A percentile compares a stretch with the other conserved stretches of the same genome.
phyloP scores from a whole-genome alignment of 2,888 invertebrate genomes.

The Eupithecia pulchellata region DNA sequence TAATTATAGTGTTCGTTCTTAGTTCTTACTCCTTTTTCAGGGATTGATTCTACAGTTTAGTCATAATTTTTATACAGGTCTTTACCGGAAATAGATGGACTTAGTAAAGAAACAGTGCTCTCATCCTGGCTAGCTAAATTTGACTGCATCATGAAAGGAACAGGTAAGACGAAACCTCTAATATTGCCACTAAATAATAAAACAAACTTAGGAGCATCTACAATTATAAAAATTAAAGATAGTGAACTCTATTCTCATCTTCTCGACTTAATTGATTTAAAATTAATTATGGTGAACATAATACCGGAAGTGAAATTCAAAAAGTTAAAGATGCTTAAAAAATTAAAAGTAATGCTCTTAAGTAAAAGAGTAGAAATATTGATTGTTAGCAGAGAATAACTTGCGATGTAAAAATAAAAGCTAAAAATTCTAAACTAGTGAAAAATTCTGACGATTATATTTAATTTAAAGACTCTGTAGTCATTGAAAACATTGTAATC shows the following conservation, averaged over 20 bases:
- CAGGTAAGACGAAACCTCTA: constrained; percentile 74
- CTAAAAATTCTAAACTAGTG: no score
- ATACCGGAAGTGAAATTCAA: neutral
- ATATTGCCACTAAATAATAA: neutral
- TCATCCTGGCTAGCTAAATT: constrained; percentile 99
- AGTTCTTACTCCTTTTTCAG: neutral
- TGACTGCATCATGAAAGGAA: constrained; percentile 98
- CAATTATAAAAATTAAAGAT: neutral
- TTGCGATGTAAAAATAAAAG: neutral
- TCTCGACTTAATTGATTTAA: neutral
- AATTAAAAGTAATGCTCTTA: constrained; percentile 28
- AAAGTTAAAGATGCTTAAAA: neutral
- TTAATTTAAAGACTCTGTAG: neutral
- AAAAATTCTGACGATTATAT: neutral
- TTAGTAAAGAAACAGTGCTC: constrained; percentile 99
- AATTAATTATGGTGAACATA: neutral
- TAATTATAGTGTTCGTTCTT: neutral
- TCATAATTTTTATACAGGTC: constrained; percentile 85
- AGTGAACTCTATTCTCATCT: neutral
- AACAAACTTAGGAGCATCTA: constrained; percentile 30
- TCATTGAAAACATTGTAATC: neutral
- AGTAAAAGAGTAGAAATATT: constrained; percentile 22
- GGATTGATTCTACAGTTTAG: neutral
- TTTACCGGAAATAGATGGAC: constrained; percentile 99
- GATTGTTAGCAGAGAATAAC: constrained; percentile 30